Percentiles rank a stretch among this genome's conserved stretches.
These are phyloP conservation scores for Lucilia cuprina DNA, from an alignment of 1,140 invertebrate genomes.

Conservation along the genomic window DNA sequence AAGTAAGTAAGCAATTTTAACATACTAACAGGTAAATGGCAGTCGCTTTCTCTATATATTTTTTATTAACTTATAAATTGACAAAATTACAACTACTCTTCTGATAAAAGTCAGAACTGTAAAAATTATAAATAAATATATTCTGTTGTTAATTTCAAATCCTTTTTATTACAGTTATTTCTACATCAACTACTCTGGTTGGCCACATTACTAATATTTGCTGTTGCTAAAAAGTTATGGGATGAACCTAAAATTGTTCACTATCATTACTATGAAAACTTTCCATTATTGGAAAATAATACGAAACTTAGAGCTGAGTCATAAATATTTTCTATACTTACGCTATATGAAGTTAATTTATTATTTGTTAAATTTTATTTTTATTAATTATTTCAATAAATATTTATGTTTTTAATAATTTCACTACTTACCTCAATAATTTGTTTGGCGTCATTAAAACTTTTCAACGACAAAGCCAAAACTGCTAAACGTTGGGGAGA, in stretches of 20 bases:
- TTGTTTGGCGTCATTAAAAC: conserved; percentile 58
- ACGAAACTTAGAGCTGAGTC: background rate
- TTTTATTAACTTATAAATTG: too few species aligned
- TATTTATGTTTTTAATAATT: background rate
- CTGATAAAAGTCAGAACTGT: too few species aligned
- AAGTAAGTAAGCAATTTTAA: too few species aligned
- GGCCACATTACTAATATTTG: background rate
- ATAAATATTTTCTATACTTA: background rate
- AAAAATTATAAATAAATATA: too few species aligned
- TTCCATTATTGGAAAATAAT: background rate
- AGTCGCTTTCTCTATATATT: too few species aligned
- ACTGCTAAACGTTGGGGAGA: conserved; percentile 56
- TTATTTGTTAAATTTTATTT: background rate
- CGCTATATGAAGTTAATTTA: background rate
- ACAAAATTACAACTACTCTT: too few species aligned
- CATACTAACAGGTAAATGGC: too few species aligned
- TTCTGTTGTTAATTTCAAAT: too few species aligned
- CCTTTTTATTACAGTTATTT: too few species aligned
- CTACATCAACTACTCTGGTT: background rate
- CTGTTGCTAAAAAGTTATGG: background rate
- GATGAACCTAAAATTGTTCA: conserved; percentile 9
- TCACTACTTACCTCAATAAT: conserved; percentile 53
- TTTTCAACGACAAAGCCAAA: conserved; percentile 54
- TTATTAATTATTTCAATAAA: background rate
- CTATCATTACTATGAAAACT: conserved; percentile 2